A percentile compares a stretch with the other conserved stretches of the same genome.
Evolutionary conservation across 1,140 invertebrate species (phyloP).

Genomic region (Pinna nobilis): DNA sequence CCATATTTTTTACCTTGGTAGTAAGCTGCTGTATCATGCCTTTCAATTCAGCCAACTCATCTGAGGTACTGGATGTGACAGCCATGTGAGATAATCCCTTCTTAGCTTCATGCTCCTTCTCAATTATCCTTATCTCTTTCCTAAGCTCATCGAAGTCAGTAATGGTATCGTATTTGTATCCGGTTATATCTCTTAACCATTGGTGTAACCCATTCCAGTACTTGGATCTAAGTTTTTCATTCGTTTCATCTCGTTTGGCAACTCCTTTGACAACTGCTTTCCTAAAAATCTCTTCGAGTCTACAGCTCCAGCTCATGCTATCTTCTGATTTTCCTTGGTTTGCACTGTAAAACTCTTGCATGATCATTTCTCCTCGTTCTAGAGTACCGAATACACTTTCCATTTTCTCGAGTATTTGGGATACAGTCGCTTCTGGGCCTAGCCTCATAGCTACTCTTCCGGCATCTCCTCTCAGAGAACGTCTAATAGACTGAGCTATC

Average conservation of each 20-base stretch:
- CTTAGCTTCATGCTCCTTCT: not conserved
- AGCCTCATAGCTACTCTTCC: not conserved
- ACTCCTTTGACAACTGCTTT: not conserved
- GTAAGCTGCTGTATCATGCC: slow-evolving; percentile 1
- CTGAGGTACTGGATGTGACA: not conserved
- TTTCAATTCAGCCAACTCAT: not conserved
- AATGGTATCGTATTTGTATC: slow-evolving; percentile 5
- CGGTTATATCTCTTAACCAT: slow-evolving; percentile 13
- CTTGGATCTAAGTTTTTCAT: slow-evolving; percentile 13
- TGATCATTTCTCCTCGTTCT: slow-evolving; percentile 8
- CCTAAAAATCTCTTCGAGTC: slow-evolving; percentile 15
- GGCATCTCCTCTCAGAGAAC: slow-evolving; percentile 7
- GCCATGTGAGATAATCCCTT: not conserved
- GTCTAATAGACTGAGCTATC: not conserved
- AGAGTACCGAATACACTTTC: slow-evolving; percentile 18
- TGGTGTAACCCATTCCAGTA: slow-evolving; percentile 12
- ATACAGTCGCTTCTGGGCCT: not conserved
- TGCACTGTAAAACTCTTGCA: slow-evolving; percentile 22
- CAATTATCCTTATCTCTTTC: slow-evolving; percentile 10
- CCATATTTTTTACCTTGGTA: not conserved
- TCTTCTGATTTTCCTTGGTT: slow-evolving; percentile 5
- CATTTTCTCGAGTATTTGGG: not conserved
- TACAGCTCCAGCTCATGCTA: slow-evolving; percentile 14
- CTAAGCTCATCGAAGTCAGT: slow-evolving; percentile 8
- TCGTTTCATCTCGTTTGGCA: not conserved